These are phyloP conservation scores for Coturnix japonica DNA, from an alignment of 2,113 vertebrate species.

Conservation along the genomic window DNA sequence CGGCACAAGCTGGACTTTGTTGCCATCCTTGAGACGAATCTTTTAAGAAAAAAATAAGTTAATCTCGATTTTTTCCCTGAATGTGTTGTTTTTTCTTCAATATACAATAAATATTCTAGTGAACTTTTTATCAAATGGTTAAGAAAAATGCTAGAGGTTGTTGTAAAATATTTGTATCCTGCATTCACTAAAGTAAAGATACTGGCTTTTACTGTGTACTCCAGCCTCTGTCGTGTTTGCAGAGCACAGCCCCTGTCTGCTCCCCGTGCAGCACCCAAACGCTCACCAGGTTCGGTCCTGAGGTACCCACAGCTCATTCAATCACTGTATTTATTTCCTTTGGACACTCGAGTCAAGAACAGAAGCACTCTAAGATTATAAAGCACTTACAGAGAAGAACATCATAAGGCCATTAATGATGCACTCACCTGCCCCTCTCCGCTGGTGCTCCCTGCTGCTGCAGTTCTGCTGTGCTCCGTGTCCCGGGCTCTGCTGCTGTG, in stretches of 20 bases:
- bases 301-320: accelerated
- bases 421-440: neutral
- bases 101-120: slow-evolving; percentile 98
- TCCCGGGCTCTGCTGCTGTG: neutral
- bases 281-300: accelerated
- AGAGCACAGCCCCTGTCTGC: neutral
- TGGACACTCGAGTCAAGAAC: accelerated
- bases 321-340: too few species aligned
- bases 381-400: accelerated
- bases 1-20: slow-evolving; percentile 99
- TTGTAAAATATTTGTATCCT: slow-evolving; percentile 99
- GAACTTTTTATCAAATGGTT: slow-evolving; percentile 98
- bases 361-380: neutral
- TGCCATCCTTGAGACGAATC: slow-evolving; percentile 95
- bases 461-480: neutral
- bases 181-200: slow-evolving; percentile 98
- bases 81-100: slow-evolving; percentile 98
- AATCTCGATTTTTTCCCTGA: slow-evolving; percentile 94
- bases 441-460: neutral
- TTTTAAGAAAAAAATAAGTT: slow-evolving; percentile 93
- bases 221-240: slow-evolving; percentile 84
- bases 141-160: slow-evolving; percentile 98
- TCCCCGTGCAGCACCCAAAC: accelerated
- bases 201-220: slow-evolving; percentile 96
- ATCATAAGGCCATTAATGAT: accelerated